These are phyloP conservation scores for Archivesica marissinica DNA, from an alignment of 1,140 invertebrate species.

Conservation along the genomic window DNA sequence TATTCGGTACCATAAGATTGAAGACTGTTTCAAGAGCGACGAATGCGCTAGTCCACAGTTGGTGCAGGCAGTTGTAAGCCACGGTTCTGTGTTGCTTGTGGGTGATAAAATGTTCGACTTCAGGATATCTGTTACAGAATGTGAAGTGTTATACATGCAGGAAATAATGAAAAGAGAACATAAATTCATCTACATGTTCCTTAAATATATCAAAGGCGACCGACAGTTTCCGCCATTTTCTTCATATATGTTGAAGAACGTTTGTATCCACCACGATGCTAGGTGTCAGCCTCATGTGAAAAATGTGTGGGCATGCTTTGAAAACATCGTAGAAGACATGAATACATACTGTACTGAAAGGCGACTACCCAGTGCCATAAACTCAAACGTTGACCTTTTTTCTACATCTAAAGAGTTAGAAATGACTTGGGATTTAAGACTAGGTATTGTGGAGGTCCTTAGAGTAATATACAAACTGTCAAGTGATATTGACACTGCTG, in stretches of 20 bases:
- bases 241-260: not conserved
- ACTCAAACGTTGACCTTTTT: too few species aligned
- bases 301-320: too few species aligned
- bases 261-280: not conserved
- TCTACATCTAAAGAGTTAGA: too few species aligned
- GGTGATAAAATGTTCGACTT: not conserved
- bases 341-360: too few species aligned
- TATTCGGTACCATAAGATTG: not conserved
- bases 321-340: too few species aligned
- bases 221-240: not conserved
- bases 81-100: not conserved
- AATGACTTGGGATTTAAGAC: too few species aligned
- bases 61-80: not conserved
- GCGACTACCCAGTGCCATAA: too few species aligned
- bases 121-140: not conserved
- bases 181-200: not conserved
- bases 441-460: too few species aligned
- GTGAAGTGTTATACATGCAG: not conserved
- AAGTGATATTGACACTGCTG: too few species aligned
- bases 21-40: not conserved
- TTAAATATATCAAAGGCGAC: not conserved
- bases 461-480: too few species aligned
- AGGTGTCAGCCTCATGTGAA: too few species aligned
- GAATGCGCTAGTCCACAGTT: not conserved
- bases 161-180: not conserved